These are phyloP conservation scores for Isoperla grammatica DNA, from an alignment of 2,888 invertebrate genomes.

Conservation along the genomic window DNA sequence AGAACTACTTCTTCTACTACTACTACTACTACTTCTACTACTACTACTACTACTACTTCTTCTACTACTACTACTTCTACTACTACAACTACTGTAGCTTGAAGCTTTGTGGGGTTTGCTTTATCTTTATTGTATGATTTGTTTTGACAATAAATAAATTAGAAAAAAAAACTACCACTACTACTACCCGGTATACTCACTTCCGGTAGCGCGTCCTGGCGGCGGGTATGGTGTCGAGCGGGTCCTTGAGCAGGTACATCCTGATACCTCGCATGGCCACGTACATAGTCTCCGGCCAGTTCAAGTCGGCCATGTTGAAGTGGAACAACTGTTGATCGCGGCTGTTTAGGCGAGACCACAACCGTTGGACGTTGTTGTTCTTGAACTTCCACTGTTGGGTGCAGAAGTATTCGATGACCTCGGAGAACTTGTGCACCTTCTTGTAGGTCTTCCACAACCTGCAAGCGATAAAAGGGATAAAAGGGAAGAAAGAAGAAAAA, in stretches of 20 bases:
- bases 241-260: constrained; percentile 9
- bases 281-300: constrained; percentile 9
- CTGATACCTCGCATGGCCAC: constrained; percentile 10
- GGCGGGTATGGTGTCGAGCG: neutral
- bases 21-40: too few species aligned
- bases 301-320: constrained; percentile 9
- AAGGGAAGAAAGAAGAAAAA: neutral
- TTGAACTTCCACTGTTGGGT: constrained; percentile 17
- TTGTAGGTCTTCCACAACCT: constrained; percentile 3
- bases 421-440: constrained; percentile 21
- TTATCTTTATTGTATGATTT: too few species aligned
- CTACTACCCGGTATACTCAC: too few species aligned
- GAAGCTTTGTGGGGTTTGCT: too few species aligned
- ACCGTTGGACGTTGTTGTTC: constrained; percentile 4
- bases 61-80: too few species aligned
- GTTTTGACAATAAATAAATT: too few species aligned
- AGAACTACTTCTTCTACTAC: too few species aligned
- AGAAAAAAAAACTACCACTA: too few species aligned
- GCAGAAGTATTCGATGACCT: constrained; percentile 20
- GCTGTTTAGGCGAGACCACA: constrained; percentile 7
- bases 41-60: too few species aligned
- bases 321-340: constrained; percentile 12
- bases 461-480: neutral
- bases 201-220: too few species aligned
- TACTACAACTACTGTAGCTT: too few species aligned